phyloP scores from a whole-genome alignment of 2,797 vertebrate genomes.

The Momotus momota region DNA sequence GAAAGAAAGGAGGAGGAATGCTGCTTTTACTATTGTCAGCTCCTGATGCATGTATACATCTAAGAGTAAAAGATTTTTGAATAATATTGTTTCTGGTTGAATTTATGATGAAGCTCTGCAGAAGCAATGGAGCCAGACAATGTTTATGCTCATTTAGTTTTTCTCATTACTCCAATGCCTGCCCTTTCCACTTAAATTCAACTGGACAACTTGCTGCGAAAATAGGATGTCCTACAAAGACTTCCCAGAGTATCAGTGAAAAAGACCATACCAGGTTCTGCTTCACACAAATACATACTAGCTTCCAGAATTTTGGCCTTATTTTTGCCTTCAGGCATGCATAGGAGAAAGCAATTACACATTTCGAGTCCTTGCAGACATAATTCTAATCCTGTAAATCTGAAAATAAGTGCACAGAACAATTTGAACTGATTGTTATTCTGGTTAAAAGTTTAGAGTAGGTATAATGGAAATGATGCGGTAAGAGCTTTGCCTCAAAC shows the following conservation, averaged over 20 bases:
- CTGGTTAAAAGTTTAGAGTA: neutral
- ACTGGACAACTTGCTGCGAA: neutral
- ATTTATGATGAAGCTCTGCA: neutral
- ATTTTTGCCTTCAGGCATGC: neutral
- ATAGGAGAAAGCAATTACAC: neutral
- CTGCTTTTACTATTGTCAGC: neutral
- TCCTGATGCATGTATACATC: neutral
- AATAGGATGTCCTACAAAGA: neutral
- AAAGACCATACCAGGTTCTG: neutral
- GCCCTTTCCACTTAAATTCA: neutral
- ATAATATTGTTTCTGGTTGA: neutral
- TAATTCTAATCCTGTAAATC: neutral
- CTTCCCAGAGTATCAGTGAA: neutral
- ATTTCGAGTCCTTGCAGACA: neutral
- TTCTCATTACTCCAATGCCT: neutral
- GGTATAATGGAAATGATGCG: neutral
- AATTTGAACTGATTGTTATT: neutral
- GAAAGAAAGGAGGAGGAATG: neutral
- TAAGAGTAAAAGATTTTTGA: neutral
- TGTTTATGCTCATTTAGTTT: neutral
- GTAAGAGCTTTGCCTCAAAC: neutral
- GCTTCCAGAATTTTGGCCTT: neutral
- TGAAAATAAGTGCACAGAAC: neutral
- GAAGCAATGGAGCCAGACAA: neutral
- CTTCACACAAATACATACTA: neutral